Base-by-base conservation (phyloP, 2,888 invertebrate species). In the Aphodius granarius region DNA sequence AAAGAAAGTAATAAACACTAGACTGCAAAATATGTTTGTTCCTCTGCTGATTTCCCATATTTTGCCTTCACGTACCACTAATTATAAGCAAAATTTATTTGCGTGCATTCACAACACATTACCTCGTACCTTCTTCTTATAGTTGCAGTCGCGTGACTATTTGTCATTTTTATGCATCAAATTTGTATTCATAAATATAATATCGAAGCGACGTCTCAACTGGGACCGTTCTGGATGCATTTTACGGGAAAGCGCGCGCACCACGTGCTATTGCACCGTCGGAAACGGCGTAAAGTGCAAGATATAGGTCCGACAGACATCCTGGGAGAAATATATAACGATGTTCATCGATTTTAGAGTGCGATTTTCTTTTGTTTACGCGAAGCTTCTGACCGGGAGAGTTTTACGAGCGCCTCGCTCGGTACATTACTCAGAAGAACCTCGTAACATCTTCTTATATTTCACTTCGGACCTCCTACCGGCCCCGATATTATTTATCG, bases 401-500 rank as follows among this genome's bases (percentile, higher is more conserved):
- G 68, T 68, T 68, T 68, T 68, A 68, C 68, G 20, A 68, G 68
- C 20, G 16, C 4, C 21, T 1, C 68, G 20, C 68, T 22, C 18
- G 21, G 68, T 68, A 68, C 68, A 68, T 68, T 68, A 68, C 68
- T 68, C 22, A 68, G 17, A 16, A 22, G 20, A 22, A 68, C 68
- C 20, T 21, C 68, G 68, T 68, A 68, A 68, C 68, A 68, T 68
- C 68, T 68, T 68, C 68, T 68, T 68, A 68, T 68, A 68, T 68
- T 68, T 68, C 68, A 68, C 68, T 68, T 68, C 68, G 22, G 21
- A 68, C 20, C 68, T 20, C 68, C 68, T 20, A n/a, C 20, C 21
- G 68, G 68, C 21, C 68, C n/a, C 68, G 68, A 68, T 68, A 68
- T 68, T 68, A 68, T 68, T 68, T 68, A 68, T 68, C 68, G 68